Percentiles rank a stretch among this genome's conserved stretches.
Evolutionary conservation across 2,888 invertebrate species (phyloP).

Genomic region (Pardosa pseudoannulata): DNA sequence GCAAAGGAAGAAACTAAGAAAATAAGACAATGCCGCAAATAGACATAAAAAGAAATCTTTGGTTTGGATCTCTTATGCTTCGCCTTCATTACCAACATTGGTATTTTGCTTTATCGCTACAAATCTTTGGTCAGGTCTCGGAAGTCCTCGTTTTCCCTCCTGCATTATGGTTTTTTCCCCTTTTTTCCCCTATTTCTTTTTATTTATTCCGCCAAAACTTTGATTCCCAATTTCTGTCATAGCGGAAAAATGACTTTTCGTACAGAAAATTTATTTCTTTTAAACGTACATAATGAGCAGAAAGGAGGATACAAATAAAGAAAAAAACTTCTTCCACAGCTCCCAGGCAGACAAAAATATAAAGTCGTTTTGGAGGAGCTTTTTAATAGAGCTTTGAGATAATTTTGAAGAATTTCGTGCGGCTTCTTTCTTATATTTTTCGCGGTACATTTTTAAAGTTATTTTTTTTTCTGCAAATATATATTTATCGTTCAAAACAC

Average conservation of each 20-base stretch:
- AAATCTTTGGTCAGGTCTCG: slow-evolving; percentile 40
- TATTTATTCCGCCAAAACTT: slow-evolving; percentile 36
- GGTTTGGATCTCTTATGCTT: slow-evolving; percentile 21
- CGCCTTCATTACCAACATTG: slow-evolving; percentile 53
- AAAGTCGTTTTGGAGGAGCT: neutral
- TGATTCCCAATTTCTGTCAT: slow-evolving; percentile 56
- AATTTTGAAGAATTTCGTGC: slow-evolving; percentile 8
- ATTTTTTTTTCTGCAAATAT: neutral
- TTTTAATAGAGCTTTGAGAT: slow-evolving; percentile 13
- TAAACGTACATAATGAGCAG: slow-evolving; percentile 31
- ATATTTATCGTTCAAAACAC: neutral
- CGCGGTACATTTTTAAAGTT: neutral
- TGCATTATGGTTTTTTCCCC: neutral
- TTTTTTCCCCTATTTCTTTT: neutral
- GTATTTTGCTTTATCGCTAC: slow-evolving; percentile 42
- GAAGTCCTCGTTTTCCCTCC: slow-evolving; percentile 33
- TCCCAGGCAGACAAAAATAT: neutral
- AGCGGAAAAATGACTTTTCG: slow-evolving; percentile 20
- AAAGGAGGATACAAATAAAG: neutral
- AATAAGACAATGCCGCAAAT: slow-evolving; percentile 40
- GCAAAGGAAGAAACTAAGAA: slow-evolving; percentile 18
- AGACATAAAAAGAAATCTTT: slow-evolving; percentile 30
- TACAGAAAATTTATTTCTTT: slow-evolving; percentile 17
- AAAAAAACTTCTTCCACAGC: neutral
- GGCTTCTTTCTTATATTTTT: neutral